These are phyloP conservation scores for Phalera bucephala DNA, from an alignment of 2,888 invertebrate genomes.

Conservation along the genomic window DNA sequence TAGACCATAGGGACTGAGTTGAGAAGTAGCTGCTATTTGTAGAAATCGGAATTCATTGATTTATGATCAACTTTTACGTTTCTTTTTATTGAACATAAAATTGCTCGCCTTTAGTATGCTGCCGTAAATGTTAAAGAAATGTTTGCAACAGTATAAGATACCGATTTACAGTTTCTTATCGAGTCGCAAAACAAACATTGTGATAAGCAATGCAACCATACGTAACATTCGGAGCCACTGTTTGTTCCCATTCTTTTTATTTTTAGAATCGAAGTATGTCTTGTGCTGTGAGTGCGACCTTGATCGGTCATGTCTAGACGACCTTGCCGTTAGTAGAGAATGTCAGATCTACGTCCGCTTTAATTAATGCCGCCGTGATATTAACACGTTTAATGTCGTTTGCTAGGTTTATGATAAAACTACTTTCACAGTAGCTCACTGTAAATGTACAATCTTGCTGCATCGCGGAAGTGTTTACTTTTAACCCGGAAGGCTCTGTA, in stretches of 20 bases:
- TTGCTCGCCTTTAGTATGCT: background rate
- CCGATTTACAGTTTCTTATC: conserved; percentile 6
- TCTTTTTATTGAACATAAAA: background rate
- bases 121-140: conserved; percentile 9
- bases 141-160: conserved; percentile 10
- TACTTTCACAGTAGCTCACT: conserved; percentile 46
- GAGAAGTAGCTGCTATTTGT: conserved; percentile 6
- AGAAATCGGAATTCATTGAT: conserved; percentile 8
- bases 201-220: conserved; percentile 11
- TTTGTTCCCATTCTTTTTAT: conserved; percentile 25
- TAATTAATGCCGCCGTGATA: conserved; percentile 38
- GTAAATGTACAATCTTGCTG: conserved; percentile 32
- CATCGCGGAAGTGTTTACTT: conserved; percentile 47
- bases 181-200: conserved; percentile 7
- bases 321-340: conserved; percentile 56
- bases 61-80: conserved; percentile 1
- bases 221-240: conserved; percentile 15
- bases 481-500: conserved; percentile 44
- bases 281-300: conserved; percentile 49
- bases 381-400: conserved; percentile 45
- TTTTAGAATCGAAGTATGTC: conserved; percentile 26
- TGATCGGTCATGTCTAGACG: conserved; percentile 55
- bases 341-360: conserved; percentile 54
- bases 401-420: conserved; percentile 31
- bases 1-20: conserved; percentile 8